phyloP scores from a whole-genome alignment of 1,140 invertebrate species.

The Drosophila obscura region DNA sequence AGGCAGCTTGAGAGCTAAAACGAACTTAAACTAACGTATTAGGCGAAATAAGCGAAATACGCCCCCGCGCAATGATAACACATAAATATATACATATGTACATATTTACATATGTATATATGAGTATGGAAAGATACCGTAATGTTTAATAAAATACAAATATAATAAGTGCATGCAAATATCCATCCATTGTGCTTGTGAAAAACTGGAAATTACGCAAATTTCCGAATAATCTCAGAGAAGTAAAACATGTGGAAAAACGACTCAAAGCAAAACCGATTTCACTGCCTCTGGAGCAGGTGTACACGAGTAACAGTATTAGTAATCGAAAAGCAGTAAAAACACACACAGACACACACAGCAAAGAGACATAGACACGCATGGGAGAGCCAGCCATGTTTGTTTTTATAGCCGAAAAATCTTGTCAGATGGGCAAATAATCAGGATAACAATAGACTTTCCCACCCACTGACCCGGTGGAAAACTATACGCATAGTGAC shows the following conservation, averaged over 20 bases:
- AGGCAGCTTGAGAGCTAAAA: slow-evolving; percentile 28
- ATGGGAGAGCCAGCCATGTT: too few relatives aligned
- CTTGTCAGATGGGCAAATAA: slow-evolving; percentile 37
- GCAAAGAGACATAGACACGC: too few relatives aligned
- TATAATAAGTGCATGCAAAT: too few relatives aligned
- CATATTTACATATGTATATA: not conserved
- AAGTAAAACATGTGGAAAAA: slow-evolving; percentile 36
- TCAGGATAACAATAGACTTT: slow-evolving; percentile 21
- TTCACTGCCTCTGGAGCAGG: slow-evolving; percentile 4
- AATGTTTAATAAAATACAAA: not conserved
- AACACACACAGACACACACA: too few relatives aligned
- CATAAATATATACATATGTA: not conserved
- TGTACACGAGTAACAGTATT: too few relatives aligned
- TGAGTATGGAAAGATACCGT: slow-evolving; percentile 3
- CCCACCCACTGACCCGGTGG: slow-evolving; percentile 15
- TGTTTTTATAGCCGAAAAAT: slow-evolving; percentile 7
- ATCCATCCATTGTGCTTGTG: slow-evolving; percentile 2
- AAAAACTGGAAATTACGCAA: slow-evolving; percentile 30
- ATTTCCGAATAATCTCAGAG: slow-evolving; percentile 8
- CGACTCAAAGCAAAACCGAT: slow-evolving; percentile 13
- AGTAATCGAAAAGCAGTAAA: too few relatives aligned
- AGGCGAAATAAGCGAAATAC: slow-evolving; percentile 8
- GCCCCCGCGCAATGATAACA: slow-evolving; percentile 26
- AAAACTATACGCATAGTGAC: slow-evolving; percentile 7
- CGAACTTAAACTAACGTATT: not conserved